These are phyloP conservation scores for Abramis brama DNA, from an alignment of 2,113 vertebrate species.

Conservation along the genomic window DNA sequence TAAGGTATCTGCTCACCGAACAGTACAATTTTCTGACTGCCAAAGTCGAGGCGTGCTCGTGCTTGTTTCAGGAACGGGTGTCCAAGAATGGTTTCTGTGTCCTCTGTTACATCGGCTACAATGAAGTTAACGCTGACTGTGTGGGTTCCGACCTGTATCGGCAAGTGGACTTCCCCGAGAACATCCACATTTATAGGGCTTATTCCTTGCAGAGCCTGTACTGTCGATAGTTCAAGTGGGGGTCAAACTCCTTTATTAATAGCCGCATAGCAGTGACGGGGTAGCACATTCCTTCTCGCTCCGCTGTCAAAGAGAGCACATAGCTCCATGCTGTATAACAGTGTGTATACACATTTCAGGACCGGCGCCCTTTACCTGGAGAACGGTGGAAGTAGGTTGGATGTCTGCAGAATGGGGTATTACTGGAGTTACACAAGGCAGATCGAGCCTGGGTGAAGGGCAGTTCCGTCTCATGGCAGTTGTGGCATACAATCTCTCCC, in stretches of 20 bases:
- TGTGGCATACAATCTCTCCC: slow-evolving; percentile 28
- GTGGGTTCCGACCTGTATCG: slow-evolving; percentile 11
- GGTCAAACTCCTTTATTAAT: slow-evolving; percentile 28
- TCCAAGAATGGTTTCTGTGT: slow-evolving; percentile 38
- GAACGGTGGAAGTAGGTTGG: background rate
- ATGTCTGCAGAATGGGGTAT: background rate
- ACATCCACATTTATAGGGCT: slow-evolving; percentile 19
- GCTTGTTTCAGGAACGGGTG: slow-evolving; percentile 42
- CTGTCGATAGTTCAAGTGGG: slow-evolving; percentile 22
- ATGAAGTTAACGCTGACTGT: slow-evolving; percentile 43
- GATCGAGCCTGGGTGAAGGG: slow-evolving; percentile 5
- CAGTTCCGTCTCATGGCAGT: slow-evolving; percentile 43
- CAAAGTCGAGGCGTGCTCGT: slow-evolving; percentile 31
- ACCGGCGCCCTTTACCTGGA: background rate
- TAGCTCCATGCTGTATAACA: slow-evolving; percentile 6
- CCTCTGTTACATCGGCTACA: slow-evolving; percentile 28
- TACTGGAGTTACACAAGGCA: background rate
- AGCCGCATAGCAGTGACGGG: background rate
- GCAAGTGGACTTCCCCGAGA: slow-evolving; percentile 14
- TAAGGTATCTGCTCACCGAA: slow-evolving; percentile 41
- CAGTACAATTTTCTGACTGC: slow-evolving; percentile 27
- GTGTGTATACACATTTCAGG: slow-evolving; percentile 48
- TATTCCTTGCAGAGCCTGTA: slow-evolving; percentile 32
- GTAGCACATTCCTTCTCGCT: slow-evolving; percentile 30
- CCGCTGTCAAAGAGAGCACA: slow-evolving; percentile 46